phyloP scores from a whole-genome alignment of 2,888 invertebrate genomes.

The Schizaphis graminum region DNA sequence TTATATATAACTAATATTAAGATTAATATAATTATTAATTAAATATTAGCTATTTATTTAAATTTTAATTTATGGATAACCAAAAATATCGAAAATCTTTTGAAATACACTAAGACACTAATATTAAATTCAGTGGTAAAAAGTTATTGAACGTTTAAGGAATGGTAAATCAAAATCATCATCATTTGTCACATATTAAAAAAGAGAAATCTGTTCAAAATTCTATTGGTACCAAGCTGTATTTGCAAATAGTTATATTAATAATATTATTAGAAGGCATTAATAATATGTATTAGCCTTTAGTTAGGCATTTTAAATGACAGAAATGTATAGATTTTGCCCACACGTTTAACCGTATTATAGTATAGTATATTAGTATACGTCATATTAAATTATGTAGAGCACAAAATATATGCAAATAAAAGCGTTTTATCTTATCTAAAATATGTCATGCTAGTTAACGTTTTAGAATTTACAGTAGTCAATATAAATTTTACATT shows the following conservation, averaged over 20 bases:
- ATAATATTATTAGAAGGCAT: background rate
- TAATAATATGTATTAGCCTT: background rate
- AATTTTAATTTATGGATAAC: background rate
- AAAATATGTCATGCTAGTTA: background rate
- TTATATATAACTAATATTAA: background rate
- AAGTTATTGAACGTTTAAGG: background rate
- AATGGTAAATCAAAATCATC: background rate
- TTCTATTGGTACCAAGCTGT: background rate
- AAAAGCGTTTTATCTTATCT: background rate
- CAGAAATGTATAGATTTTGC: background rate
- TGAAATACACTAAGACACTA: background rate
- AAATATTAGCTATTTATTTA: background rate
- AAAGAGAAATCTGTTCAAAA: background rate
- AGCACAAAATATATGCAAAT: background rate
- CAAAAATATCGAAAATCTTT: background rate
- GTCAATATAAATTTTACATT: background rate
- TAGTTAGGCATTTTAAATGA: slow-evolving; percentile 39
- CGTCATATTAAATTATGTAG: background rate
- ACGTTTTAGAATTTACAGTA: background rate
- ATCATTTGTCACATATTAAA: background rate
- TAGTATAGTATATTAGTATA: background rate
- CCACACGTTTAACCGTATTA: background rate
- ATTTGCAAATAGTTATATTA: background rate
- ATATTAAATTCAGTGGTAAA: background rate
- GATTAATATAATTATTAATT: background rate